These are phyloP conservation scores for Drosophila ercepeae DNA, from an alignment of 1,140 invertebrate species.

Conservation along the genomic window DNA sequence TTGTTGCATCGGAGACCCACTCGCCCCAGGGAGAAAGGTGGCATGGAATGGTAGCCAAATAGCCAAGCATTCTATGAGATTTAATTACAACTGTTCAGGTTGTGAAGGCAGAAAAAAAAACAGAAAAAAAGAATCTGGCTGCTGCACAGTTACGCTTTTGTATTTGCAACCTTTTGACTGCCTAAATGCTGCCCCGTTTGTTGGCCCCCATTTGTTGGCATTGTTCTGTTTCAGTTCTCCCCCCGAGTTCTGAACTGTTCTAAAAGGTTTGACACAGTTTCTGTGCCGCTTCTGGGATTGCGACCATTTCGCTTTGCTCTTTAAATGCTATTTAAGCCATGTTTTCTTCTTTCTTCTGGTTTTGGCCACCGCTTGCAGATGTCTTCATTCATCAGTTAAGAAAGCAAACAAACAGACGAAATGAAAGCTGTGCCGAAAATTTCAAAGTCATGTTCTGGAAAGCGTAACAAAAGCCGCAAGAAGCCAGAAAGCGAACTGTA, in stretches of 20 bases:
- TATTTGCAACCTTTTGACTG: conserved; percentile 50
- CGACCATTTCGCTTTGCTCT: conserved; percentile 67
- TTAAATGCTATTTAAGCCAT: conserved; percentile 74
- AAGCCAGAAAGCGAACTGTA: conserved; percentile 51
- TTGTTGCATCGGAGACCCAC: conserved; percentile 36
- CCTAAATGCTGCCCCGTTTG: conserved; percentile 72
- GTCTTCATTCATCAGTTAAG: conserved; percentile 55
- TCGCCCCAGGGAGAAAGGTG: conserved; percentile 28
- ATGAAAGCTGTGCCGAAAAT: conserved; percentile 70
- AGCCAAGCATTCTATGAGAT: conserved; percentile 63
- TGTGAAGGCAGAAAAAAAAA: background rate
- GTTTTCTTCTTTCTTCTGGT: conserved; percentile 33
- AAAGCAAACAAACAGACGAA: conserved; percentile 54
- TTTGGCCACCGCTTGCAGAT: conserved; percentile 34
- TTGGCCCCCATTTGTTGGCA: conserved; percentile 68
- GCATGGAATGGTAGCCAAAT: conserved; percentile 8
- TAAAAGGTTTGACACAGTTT: conserved; percentile 80
- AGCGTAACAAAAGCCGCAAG: conserved; percentile 72
- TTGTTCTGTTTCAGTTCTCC: conserved; percentile 61
- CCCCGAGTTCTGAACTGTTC: conserved; percentile 66
- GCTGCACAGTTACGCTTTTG: conserved; percentile 76
- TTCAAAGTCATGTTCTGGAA: conserved; percentile 76
- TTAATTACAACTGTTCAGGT: conserved; percentile 65
- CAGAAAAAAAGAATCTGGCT: conserved; percentile 42
- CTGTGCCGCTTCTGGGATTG: conserved; percentile 55